Evolutionary conservation across 1,140 invertebrate genomes (phyloP).

Genomic region (Drosophila santomea): DNA sequence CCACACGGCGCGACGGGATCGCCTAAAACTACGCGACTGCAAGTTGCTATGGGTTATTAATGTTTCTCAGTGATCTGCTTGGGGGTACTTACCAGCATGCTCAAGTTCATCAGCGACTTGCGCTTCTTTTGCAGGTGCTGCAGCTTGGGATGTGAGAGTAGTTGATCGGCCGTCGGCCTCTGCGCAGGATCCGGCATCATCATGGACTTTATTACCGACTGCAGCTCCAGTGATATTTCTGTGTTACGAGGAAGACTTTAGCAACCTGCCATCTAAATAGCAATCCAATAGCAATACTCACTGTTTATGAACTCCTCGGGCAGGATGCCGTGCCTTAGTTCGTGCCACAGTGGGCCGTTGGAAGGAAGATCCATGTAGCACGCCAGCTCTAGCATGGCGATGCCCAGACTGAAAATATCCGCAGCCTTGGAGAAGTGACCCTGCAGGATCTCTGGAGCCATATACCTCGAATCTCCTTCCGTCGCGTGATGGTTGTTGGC

Average conservation of each 20-base stretch:
- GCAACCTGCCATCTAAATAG: not conserved
- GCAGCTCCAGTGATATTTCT: slow-evolving; percentile 87
- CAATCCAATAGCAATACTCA: slow-evolving; percentile 19
- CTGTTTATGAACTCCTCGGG: slow-evolving; percentile 80
- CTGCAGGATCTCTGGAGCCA: slow-evolving; percentile 90
- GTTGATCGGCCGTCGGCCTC: slow-evolving; percentile 86
- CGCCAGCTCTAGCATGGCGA: slow-evolving; percentile 90
- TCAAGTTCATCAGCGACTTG: slow-evolving; percentile 60
- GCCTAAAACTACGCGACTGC: slow-evolving; percentile 64
- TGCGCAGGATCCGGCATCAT: slow-evolving; percentile 86
- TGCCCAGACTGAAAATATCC: slow-evolving; percentile 89
- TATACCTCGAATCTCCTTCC: slow-evolving; percentile 92
- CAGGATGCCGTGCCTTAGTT: slow-evolving; percentile 86
- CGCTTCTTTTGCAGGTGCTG: slow-evolving; percentile 57
- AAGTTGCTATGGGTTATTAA: not conserved
- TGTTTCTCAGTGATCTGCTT: not conserved
- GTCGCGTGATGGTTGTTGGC: slow-evolving; percentile 83
- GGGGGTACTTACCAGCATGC: slow-evolving; percentile 44
- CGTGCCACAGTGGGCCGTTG: slow-evolving; percentile 89
- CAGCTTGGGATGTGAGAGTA: slow-evolving; percentile 83
- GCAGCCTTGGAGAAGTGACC: slow-evolving; percentile 87
- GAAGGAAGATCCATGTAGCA: slow-evolving; percentile 89
- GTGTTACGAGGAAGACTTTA: slow-evolving; percentile 8
- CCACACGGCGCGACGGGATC: slow-evolving; percentile 64
- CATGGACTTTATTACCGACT: slow-evolving; percentile 87